Evolutionary conservation across 2,113 vertebrate genomes (phyloP), one percentile per base, ranked within the genome.

Genomic region (Drymodes brunneopygia): DNA sequence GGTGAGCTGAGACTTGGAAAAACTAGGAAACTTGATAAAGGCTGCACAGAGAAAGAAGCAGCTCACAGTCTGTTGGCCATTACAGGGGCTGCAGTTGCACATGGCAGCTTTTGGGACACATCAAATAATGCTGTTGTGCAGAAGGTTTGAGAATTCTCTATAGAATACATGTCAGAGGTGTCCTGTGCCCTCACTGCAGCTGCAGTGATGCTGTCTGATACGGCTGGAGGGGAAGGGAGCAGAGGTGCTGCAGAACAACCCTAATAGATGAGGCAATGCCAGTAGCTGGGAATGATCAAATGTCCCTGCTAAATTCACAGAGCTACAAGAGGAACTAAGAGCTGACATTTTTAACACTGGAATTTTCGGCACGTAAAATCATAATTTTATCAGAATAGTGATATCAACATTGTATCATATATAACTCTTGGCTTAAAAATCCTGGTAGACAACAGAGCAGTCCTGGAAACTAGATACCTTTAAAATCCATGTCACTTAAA

Each of bases 301-400:
- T 38, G 28, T 64, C 89, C 60, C 72, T 74, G 21, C 54, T 72
- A 42, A 87, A 57, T 35, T 75, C 42, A 31, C 82, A 61, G 70
- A 65, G 70, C 42, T 61, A 31, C 25, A 35, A 48, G 86, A 95
- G 33, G 42, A 82, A 58, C 84, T 82, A 90, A 91, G 15, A 92
- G 57, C 62, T 90, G 70, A 87, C 66, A 66, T 70, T 77, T 86
- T 85, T 88, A 91, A 77, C 84, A 80, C 73, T 62, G 48, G 57
- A 91, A 69, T 94, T 95, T 92, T 85, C 74, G 58, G 47, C 78
- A 81, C 91, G 81, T 94, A 75, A 94, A 88, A 95, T 35, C 7
- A 38, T 80, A 88, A 86, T 80, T 94, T 95, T 92, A 95, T 80
- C 85, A 83, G 60, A 92, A 87, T 21, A 61, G 47, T 40, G 62